Evolutionary conservation across 1,140 invertebrate genomes (phyloP).

Genomic region (Samia ricini): DNA sequence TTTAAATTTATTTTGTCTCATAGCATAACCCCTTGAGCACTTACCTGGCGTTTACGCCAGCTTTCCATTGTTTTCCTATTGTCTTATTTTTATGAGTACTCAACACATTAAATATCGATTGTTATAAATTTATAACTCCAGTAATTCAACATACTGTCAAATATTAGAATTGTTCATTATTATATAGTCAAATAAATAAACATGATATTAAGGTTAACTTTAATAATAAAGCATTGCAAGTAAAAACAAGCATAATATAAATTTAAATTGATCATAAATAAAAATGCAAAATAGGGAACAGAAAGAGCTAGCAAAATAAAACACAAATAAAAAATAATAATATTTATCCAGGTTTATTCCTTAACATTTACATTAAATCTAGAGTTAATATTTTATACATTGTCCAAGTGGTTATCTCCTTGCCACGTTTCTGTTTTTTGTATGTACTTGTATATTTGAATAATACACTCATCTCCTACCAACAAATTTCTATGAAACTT

Average conservation of each 20-base stretch:
- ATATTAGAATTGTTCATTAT: not conserved
- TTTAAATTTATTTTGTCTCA: too few species aligned
- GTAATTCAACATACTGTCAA: too few species aligned
- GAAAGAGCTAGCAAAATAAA: conserved; percentile 56
- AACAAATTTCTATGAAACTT: conserved; percentile 6
- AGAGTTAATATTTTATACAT: conserved; percentile 73
- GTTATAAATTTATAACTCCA: too few species aligned
- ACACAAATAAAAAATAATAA: conserved; percentile 68
- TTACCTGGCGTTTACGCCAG: too few species aligned
- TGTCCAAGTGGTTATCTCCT: conserved; percentile 61
- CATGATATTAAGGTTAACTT: not conserved
- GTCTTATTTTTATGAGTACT: too few species aligned
- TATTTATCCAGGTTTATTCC: conserved; percentile 76
- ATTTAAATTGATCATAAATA: conserved; percentile 4
- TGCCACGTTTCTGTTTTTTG: conserved; percentile 42
- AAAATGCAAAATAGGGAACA: conserved; percentile 19
- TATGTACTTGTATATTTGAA: conserved; percentile 38
- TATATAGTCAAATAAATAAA: not conserved
- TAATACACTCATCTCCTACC: not conserved
- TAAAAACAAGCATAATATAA: conserved; percentile 19
- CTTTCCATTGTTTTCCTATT: too few species aligned
- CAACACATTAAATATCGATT: too few species aligned
- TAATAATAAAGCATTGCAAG: conserved; percentile 14
- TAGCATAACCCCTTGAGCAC: too few species aligned
- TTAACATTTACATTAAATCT: conserved; percentile 73